Conservation (phyloP, 2,797 vertebrate species). For the Protosalanx chinensis region DNA sequence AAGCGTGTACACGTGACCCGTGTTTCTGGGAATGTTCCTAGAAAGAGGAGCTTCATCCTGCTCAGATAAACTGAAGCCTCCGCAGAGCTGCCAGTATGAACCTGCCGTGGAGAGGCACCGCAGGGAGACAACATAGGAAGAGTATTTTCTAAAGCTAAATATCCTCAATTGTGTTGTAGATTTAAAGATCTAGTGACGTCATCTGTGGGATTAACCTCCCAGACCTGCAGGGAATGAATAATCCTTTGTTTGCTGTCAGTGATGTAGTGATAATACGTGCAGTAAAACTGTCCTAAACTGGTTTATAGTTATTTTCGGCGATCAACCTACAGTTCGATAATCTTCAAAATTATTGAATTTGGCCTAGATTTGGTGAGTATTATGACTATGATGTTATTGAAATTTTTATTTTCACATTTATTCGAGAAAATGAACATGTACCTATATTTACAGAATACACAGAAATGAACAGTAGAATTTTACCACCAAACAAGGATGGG, state of each 20-base stretch:
- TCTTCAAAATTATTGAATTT: background rate
- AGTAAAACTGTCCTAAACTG: too few species aligned
- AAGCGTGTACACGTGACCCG: slow-evolving; percentile 42
- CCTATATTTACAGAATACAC: too few species aligned
- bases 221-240: background rate
- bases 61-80: slow-evolving; percentile 22
- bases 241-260: background rate
- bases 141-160: background rate
- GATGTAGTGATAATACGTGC: background rate
- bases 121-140: background rate
- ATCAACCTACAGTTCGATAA: too few species aligned
- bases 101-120: too few species aligned
- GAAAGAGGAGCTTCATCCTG: slow-evolving; percentile 42
- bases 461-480: too few species aligned
- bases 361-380: background rate
- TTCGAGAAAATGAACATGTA: background rate
- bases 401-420: background rate
- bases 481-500: too few species aligned
- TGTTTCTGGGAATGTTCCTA: slow-evolving; percentile 59
- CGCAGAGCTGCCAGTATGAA: background rate
- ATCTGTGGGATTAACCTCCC: background rate
- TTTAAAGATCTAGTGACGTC: too few species aligned
- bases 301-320: too few species aligned
- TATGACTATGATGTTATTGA: background rate
- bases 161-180: background rate